Conservation (phyloP, 2,888 invertebrate genomes). For the Mesorhabditis sp. region DNA sequence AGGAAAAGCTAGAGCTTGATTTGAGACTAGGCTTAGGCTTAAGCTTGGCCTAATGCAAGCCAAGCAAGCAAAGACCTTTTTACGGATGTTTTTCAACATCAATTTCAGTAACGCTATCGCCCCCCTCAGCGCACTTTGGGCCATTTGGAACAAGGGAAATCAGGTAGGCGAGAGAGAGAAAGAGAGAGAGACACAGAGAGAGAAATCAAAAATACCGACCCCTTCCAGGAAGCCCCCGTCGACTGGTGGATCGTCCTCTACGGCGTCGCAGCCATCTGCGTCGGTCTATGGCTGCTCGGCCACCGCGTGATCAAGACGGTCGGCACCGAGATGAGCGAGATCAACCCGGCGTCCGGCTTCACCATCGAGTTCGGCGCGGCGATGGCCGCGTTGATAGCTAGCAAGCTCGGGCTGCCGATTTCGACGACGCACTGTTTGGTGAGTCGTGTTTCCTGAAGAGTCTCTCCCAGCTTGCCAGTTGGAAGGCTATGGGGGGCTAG, state of each 20-base stretch:
- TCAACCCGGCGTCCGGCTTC: slow-evolving; percentile 87
- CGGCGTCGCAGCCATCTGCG: slow-evolving; percentile 88
- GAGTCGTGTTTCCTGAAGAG: slow-evolving; percentile 6
- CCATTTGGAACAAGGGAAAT: slow-evolving; percentile 68
- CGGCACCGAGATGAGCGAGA: slow-evolving; percentile 89
- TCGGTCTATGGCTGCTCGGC: slow-evolving; percentile 93
- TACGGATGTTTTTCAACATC: neutral
- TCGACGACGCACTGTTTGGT: slow-evolving; percentile 96
- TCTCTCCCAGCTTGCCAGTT: neutral
- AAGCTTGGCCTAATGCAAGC: too few relatives aligned
- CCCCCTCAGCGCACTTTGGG: slow-evolving; percentile 87
- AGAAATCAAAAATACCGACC: too few relatives aligned
- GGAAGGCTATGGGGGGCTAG: neutral
- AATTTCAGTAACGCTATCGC: slow-evolving; percentile 83
- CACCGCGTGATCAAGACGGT: slow-evolving; percentile 91
- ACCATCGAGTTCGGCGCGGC: slow-evolving; percentile 93
- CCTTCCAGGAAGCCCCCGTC: slow-evolving; percentile 72
- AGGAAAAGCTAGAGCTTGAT: too few relatives aligned
- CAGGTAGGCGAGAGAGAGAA: too few relatives aligned
- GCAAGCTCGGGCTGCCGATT: slow-evolving; percentile 91
- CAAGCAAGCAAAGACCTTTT: neutral
- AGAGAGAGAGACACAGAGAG: too few relatives aligned
- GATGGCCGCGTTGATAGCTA: slow-evolving; percentile 87
- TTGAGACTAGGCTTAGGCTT: too few relatives aligned
- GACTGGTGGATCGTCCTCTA: slow-evolving; percentile 81